Evolutionary conservation across 2,888 invertebrate species (phyloP), one percentile per base, ranked within the genome.

Genomic region (Blera fallax): DNA sequence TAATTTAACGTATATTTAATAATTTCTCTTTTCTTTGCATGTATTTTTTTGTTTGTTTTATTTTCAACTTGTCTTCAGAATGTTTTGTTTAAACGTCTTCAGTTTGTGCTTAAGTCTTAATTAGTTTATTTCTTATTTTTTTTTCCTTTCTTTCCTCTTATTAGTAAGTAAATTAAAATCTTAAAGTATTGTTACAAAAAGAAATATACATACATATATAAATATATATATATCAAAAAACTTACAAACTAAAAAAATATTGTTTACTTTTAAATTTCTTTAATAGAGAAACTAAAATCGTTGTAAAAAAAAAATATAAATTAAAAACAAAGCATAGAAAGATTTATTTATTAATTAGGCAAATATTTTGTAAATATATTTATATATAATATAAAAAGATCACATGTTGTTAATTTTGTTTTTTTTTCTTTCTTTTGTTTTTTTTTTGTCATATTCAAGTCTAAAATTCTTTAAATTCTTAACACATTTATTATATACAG

Each of bases 291-390:
- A 52, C 21, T 16, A 37, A 64, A 64, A 64, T 69, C 29, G 43
- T 69, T 60, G 43, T 73, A 40, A 40, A 40, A 40, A 40, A 80
- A 56, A 56, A 56, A 16, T 43, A 62, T 27, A 60, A 60, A 50
- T 24, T 16, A 45, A 40, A 73, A 76, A 34, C 24, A 67, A 78
- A 67, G 34, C 24, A 78, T 72, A 62, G 10, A 43, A 40, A 64
- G 76, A 60, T 81, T 50, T 67, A 60, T 81, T 50, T 67, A 43
- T 67, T 62, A 73, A 73, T 62, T 62, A 73, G 67, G 64, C 84
- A 76, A 80, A 84, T 74, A 84, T 74, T 79, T 80, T 74, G 73
- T 79, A 79, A 74, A 84, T 84, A 76, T 80, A 79, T 74, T 64
- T 65, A 69, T 79, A 64, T 69, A 84, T 56, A 67, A 64, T 74